Conservation (phyloP, 23 tunicate species). For the Ascidia mentula region DNA sequence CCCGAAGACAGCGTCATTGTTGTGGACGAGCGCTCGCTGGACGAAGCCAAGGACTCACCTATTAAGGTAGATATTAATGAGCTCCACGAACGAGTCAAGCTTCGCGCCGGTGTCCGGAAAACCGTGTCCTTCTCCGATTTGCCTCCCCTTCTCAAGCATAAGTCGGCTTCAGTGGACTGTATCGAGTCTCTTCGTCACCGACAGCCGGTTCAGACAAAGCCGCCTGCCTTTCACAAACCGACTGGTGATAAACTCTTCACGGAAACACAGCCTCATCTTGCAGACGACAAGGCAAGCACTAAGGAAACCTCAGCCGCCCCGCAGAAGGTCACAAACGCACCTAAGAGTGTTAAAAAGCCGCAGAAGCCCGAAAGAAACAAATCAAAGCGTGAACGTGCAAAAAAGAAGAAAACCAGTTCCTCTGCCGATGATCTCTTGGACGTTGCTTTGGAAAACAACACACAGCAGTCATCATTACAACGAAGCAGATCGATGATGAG, state of each 20-base stretch:
- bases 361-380: conserved; percentile 20
- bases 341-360: conserved; percentile 6
- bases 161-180: conserved; percentile 19
- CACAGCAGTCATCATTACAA: conserved; percentile 9
- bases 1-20: conserved; percentile 20
- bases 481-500: conserved; percentile 28
- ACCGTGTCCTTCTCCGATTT: not conserved
- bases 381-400: not conserved
- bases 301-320: not conserved
- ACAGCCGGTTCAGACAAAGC: not conserved
- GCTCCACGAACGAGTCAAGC: not conserved
- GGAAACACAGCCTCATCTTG: not conserved
- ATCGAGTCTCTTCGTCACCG: conserved; percentile 1
- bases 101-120: not conserved
- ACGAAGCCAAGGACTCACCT: not conserved
- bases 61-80: not conserved
- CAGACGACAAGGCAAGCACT: not conserved
- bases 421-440: not conserved
- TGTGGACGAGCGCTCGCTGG: not conserved
- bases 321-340: not conserved
- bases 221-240: not conserved
- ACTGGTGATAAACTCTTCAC: not conserved
- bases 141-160: not conserved
- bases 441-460: not conserved
- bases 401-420: not conserved